Evolutionary conservation across 1,140 invertebrate genomes (phyloP), one percentile per base, ranked within the genome.

Genomic region (Phymorhynchus buccinoides): DNA sequence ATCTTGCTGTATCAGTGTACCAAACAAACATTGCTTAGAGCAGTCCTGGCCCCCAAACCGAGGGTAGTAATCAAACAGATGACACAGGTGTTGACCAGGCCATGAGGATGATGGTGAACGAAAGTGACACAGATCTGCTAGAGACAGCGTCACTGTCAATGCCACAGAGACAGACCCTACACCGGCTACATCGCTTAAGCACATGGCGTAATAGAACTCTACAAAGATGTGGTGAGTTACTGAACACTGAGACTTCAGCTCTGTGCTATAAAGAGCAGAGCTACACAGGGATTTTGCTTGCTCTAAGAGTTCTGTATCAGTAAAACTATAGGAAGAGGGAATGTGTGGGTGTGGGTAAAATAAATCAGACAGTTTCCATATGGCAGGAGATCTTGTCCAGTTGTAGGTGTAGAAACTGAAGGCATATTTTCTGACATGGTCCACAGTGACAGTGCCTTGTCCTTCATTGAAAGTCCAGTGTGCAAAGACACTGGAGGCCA

Each of bases 381-480:
- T 1, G 84, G 71, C 37, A 22, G 16, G 73, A 62, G 62, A 30
- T 62, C n/a, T 73, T 44, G 73, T 81, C 80, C 42, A 56, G 42
- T 52, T 22, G 88, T 37, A 37, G 52, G 82, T 35, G 85, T 71
- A 84, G 41, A 89, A 73, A 68, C 79, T 68, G 68, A 89, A 86
- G 30, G 80, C n/a, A 44, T 80, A 75, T 12, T 80, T 52, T 12
- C 78, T 3, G 35, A 88, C 42, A 4, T 66, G 37, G 68, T 90
- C 88, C 4, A 82, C 42, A 3, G 84, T 81, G 18, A 86, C 44
- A 12, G 75, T 71, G n/a, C 88, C 87, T 71, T 86, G 81, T 52
- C 87, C 88, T 66, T 90, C 86, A 78, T 89, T 84, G 84, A 90
- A 89, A n/a, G 83, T 85, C 87, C 88, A 88, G 52, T 85, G 80